Percentiles rank a stretch among this genome's conserved stretches.
Evolutionary conservation across 2,888 invertebrate genomes (phyloP).

Genomic region (Xylota sylvarum): DNA sequence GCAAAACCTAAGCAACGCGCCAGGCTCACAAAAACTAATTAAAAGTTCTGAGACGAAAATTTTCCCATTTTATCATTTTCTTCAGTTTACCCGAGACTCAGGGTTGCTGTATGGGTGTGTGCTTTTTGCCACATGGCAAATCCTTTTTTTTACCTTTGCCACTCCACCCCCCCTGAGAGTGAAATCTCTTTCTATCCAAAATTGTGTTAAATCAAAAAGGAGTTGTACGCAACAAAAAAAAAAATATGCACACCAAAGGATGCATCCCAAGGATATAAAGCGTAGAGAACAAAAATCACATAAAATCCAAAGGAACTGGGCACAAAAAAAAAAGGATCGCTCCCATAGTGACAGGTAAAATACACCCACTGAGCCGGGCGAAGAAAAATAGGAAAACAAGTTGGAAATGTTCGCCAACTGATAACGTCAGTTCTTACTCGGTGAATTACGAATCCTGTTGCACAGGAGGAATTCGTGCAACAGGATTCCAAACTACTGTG

Average conservation of each 20-base stretch:
- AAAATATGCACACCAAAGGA: conserved; percentile 53
- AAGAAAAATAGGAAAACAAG: conserved; percentile 65
- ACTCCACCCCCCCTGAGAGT: not conserved
- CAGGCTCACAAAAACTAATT: conserved; percentile 83
- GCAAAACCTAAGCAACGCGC: conserved; percentile 70
- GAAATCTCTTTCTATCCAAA: conserved; percentile 62
- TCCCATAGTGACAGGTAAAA: conserved; percentile 72
- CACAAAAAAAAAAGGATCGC: conserved; percentile 33
- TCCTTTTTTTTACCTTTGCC: conserved; percentile 45
- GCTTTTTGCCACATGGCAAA: conserved; percentile 74
- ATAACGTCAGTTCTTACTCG: conserved; percentile 76
- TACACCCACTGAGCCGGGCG: conserved; percentile 34
- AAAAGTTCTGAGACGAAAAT: conserved; percentile 84
- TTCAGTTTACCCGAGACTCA: conserved; percentile 61
- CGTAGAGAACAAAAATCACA: conserved; percentile 67
- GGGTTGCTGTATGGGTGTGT: conserved; percentile 44
- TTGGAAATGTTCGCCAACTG: conserved; percentile 75
- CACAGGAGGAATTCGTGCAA: conserved; percentile 73
- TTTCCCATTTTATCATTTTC: conserved; percentile 79
- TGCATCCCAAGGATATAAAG: conserved; percentile 56
- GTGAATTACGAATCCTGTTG: conserved; percentile 74
- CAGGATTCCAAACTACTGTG: conserved; percentile 72
- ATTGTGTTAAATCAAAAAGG: conserved; percentile 75
- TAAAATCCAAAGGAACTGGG: conserved; percentile 51
- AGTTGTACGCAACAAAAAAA: conserved; percentile 49